phyloP scores from a whole-genome alignment of 2,888 invertebrate genomes.

The Coecobrya sp. region DNA sequence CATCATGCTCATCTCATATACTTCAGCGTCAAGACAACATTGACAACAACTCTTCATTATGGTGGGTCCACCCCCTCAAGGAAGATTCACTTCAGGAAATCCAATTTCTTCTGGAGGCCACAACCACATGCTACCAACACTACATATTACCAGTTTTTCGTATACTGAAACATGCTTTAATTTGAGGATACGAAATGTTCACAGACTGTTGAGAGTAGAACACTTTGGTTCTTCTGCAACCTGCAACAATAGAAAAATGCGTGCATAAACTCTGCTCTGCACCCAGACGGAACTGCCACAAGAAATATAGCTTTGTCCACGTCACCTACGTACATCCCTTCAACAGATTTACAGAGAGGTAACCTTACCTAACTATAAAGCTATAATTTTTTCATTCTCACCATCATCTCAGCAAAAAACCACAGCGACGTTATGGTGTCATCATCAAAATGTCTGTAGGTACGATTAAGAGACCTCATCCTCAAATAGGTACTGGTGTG shows the following conservation, averaged over 20 bases:
- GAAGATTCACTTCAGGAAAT: constrained; percentile 62
- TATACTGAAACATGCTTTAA: constrained; percentile 6
- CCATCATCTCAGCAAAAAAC: not conserved
- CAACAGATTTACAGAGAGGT: not conserved
- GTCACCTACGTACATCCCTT: not conserved
- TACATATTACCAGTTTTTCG: not conserved
- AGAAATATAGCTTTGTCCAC: not conserved
- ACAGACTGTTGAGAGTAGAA: not conserved
- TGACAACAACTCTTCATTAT: constrained; percentile 17
- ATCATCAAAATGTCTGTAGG: not conserved
- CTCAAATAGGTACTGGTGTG: too few species aligned
- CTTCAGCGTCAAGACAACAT: not conserved
- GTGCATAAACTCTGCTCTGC: not conserved
- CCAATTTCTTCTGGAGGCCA: constrained; percentile 41
- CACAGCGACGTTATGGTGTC: not conserved
- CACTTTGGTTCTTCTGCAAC: too few species aligned
- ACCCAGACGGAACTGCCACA: not conserved
- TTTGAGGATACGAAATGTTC: not conserved
- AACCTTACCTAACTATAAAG: not conserved
- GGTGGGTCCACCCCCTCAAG: constrained; percentile 54
- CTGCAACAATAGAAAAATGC: constrained; percentile 8
- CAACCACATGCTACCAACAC: not conserved
- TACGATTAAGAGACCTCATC: not conserved
- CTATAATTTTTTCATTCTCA: not conserved
- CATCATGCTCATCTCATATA: not conserved